Evolutionary conservation across 1,140 invertebrate species (phyloP).

Genomic region (Orius insidiosus): DNA sequence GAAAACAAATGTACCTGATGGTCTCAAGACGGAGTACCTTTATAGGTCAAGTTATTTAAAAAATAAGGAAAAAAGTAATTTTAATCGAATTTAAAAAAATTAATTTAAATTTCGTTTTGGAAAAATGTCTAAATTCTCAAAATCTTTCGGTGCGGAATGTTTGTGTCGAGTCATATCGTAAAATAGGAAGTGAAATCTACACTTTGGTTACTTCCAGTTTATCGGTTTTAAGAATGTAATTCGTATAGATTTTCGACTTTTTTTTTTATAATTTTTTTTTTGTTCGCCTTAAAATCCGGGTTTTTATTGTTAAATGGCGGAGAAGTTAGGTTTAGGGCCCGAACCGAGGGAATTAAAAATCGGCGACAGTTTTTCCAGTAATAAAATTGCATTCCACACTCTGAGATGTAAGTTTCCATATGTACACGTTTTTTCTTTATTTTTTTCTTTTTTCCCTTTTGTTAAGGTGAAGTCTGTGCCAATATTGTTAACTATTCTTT

Average conservation of each 20-base stretch:
- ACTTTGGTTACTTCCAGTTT: no score
- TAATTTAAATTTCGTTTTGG: no score
- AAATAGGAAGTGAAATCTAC: no score
- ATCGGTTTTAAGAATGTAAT: slow-evolving; percentile 12
- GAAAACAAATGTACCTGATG: slow-evolving; percentile 10
- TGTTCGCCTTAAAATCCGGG: no score
- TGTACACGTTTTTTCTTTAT: slow-evolving; percentile 12
- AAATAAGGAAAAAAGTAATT: background rate
- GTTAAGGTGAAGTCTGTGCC: no score
- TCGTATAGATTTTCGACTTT: slow-evolving; percentile 4
- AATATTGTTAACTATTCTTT: no score
- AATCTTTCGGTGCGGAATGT: no score
- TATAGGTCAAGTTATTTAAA: slow-evolving; percentile 15
- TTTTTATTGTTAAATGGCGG: slow-evolving; percentile 35
- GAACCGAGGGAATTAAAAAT: slow-evolving; percentile 66
- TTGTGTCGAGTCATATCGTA: no score
- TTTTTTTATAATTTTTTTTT: no score
- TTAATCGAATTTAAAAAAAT: background rate
- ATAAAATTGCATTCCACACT: slow-evolving; percentile 62
- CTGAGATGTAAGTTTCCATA: slow-evolving; percentile 56
- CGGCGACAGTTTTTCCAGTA: slow-evolving; percentile 59
- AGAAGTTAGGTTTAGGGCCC: slow-evolving; percentile 53
- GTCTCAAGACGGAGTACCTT: slow-evolving; percentile 16
- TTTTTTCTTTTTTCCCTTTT: background rate
- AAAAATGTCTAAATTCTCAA: no score